Evolutionary conservation across 2,888 invertebrate genomes (phyloP).

Genomic region (Cosmia trapezina): DNA sequence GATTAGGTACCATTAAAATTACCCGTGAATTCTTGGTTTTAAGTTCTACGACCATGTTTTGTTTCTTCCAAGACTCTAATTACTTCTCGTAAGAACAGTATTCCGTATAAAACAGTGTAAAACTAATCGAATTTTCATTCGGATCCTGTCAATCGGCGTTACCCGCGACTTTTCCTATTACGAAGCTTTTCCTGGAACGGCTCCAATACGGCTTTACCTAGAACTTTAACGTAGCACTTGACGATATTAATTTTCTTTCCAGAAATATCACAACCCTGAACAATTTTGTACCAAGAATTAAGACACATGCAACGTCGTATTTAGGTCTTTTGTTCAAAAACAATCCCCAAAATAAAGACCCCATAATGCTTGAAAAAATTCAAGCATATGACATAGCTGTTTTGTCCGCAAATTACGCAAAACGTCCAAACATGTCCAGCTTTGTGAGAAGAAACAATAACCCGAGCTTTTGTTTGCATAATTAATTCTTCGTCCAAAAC

Average conservation of each 20-base stretch:
- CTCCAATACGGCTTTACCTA: constrained; percentile 69
- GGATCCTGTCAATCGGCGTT: constrained; percentile 64
- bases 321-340: constrained; percentile 26
- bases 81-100: constrained; percentile 27
- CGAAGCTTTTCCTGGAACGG: constrained; percentile 65
- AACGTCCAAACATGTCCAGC: constrained; percentile 85
- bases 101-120: constrained; percentile 40
- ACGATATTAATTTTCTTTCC: constrained; percentile 54
- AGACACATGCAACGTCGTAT: constrained; percentile 48
- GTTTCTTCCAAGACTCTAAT: constrained; percentile 33
- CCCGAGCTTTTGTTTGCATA: constrained; percentile 85
- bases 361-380: constrained; percentile 50
- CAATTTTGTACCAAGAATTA: constrained; percentile 16
- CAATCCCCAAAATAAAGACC: constrained; percentile 45
- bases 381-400: constrained; percentile 74
- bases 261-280: constrained; percentile 35
- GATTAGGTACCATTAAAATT: constrained; percentile 32
- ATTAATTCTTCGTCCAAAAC: constrained; percentile 84
- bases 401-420: constrained; percentile 87
- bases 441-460: constrained; percentile 85
- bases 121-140: constrained; percentile 66
- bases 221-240: constrained; percentile 64
- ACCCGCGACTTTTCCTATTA: constrained; percentile 71
- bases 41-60: constrained; percentile 22
- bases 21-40: constrained; percentile 25